These are phyloP conservation scores for Heterodera schachtii DNA, from an alignment of 1,140 invertebrate species.

Conservation along the genomic window DNA sequence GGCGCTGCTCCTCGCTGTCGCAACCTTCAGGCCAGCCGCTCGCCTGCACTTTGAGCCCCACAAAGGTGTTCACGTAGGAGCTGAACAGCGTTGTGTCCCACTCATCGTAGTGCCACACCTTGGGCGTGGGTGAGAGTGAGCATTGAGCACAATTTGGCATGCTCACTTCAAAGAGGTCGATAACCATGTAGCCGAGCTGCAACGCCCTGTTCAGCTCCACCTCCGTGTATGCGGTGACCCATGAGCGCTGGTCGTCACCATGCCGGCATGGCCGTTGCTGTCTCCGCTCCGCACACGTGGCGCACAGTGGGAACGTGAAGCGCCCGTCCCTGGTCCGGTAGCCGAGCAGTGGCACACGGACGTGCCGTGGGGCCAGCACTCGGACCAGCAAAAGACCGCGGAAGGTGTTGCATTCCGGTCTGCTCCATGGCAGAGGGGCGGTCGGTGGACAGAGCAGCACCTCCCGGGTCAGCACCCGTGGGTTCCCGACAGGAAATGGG, in stretches of 20 bases:
- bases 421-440: neutral
- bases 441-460: neutral
- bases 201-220: conserved; percentile 29
- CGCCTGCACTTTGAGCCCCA: too few species aligned
- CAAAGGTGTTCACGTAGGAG: too few species aligned
- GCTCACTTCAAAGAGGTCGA: neutral
- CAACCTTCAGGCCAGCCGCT: conserved; percentile 5
- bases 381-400: conserved; percentile 1
- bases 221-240: conserved; percentile 21
- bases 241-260: neutral
- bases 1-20: neutral
- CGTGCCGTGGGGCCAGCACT: neutral
- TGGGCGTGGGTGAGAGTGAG: too few species aligned
- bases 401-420: neutral
- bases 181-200: neutral
- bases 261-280: neutral
- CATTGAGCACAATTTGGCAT: neutral
- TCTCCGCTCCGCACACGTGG: neutral
- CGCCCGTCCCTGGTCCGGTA: conserved; percentile 6
- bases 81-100: neutral
- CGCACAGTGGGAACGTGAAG: neutral
- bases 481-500: neutral
- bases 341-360: neutral
- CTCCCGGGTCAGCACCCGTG: conserved; percentile 8
- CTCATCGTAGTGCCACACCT: conserved; percentile 18